These are phyloP conservation scores for Venturia canescens DNA, from an alignment of 1,140 invertebrate genomes.

Conservation along the genomic window DNA sequence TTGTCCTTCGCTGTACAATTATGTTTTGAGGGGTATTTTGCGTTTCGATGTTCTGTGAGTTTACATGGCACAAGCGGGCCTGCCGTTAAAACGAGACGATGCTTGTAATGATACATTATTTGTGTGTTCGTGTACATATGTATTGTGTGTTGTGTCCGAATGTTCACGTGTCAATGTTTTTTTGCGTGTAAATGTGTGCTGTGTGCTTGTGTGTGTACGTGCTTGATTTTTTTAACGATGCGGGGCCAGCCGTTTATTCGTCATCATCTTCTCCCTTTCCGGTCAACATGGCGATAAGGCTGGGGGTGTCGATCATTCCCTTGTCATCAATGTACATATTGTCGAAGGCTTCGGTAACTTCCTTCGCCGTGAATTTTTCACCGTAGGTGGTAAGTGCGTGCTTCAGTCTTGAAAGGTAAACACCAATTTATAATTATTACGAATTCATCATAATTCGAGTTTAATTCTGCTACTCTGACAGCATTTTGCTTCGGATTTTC, in stretches of 20 bases:
- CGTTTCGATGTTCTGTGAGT: constrained; percentile 34
- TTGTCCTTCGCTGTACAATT: constrained; percentile 13
- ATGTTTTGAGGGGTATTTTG: constrained; percentile 15
- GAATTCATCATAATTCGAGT: neutral
- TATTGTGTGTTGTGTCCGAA: constrained; percentile 10
- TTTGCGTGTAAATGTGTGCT: no score
- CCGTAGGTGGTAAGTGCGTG: constrained; percentile 97
- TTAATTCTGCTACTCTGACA: neutral
- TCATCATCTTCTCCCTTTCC: constrained; percentile 88
- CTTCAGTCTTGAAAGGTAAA: constrained; percentile 84
- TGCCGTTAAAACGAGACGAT: constrained; percentile 51
- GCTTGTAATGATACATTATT: constrained; percentile 50
- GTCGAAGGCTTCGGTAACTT: constrained; percentile 96
- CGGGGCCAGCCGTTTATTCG: constrained; percentile 66
- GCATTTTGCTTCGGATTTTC: no score
- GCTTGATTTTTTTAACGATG: constrained; percentile 31
- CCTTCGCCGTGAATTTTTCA: constrained; percentile 95
- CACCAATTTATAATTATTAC: neutral
- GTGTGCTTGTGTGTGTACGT: constrained; percentile 16
- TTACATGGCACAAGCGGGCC: constrained; percentile 49
- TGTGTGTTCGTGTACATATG: constrained; percentile 30
- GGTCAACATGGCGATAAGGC: constrained; percentile 92
- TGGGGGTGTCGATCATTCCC: constrained; percentile 93
- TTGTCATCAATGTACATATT: constrained; percentile 96
- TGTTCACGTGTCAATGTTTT: constrained; percentile 6